phyloP scores from a whole-genome alignment of 2,113 vertebrate genomes.

The Plectropomus leopardus region DNA sequence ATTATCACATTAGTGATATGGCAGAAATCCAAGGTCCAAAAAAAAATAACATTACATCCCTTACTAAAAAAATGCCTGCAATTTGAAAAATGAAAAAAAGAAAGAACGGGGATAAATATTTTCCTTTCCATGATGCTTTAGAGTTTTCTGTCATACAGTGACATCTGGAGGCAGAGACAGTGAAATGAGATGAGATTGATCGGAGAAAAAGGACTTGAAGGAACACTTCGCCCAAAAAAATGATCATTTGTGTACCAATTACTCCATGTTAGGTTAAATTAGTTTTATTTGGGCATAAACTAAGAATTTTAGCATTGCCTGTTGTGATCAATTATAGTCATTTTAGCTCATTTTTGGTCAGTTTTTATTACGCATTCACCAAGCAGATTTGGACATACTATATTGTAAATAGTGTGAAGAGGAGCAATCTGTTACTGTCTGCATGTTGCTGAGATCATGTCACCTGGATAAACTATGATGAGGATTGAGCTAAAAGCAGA shows the following conservation, averaged over 20 bases:
- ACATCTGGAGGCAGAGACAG: not conserved
- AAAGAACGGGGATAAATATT: not conserved
- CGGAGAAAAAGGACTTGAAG: too few relatives aligned
- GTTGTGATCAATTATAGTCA: too few relatives aligned
- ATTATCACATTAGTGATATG: not conserved
- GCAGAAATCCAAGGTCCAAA: not conserved
- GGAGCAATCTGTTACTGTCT: not conserved
- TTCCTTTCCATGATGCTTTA: not conserved
- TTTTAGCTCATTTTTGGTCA: not conserved
- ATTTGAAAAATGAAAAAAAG: not conserved
- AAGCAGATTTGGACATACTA: not conserved
- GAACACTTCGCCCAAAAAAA: too few relatives aligned
- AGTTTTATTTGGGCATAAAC: not conserved
- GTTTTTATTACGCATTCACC: not conserved
- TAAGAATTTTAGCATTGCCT: not conserved
- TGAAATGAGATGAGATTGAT: not conserved
- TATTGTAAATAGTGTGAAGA: not conserved
- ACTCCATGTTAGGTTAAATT: too few relatives aligned
- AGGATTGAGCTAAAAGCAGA: not conserved
- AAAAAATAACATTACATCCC: not conserved
- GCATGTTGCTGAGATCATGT: not conserved
- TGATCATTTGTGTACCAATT: too few relatives aligned
- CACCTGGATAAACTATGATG: not conserved
- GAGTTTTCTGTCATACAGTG: constrained; percentile 15
- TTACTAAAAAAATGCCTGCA: not conserved